Percentiles rank a stretch among this genome's conserved stretches.
Evolutionary conservation across 2,113 vertebrate genomes (phyloP).

Genomic region (Candoia aspera): DNA sequence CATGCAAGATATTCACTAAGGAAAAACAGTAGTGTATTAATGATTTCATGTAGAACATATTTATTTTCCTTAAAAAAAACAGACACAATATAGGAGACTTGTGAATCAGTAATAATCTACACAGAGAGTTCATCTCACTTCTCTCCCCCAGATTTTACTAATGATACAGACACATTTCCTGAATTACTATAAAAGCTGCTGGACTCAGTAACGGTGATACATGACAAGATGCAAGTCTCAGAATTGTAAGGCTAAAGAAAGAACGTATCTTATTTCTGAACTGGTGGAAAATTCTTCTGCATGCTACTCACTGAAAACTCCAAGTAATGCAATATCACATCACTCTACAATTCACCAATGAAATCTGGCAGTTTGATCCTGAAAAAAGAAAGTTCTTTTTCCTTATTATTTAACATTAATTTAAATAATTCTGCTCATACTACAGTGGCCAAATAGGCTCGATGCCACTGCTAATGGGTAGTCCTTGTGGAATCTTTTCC

Average conservation of each 20-base stretch:
- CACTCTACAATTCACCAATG: neutral
- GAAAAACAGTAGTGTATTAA: conserved; percentile 7
- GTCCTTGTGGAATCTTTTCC: neutral
- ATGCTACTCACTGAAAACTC: conserved; percentile 21
- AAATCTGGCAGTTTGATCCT: conserved; percentile 25
- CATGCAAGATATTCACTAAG: neutral
- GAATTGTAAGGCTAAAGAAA: conserved; percentile 27
- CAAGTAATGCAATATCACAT: neutral
- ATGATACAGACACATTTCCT: conserved; percentile 37
- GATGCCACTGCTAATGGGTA: neutral
- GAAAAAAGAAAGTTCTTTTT: conserved; percentile 21
- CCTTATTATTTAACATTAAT: neutral
- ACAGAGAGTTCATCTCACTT: conserved; percentile 44
- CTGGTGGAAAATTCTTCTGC: neutral
- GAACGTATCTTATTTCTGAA: neutral
- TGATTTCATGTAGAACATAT: conserved; percentile 20
- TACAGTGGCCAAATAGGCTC: neutral
- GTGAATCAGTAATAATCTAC: conserved; percentile 27
- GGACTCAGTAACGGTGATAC: conserved; percentile 29
- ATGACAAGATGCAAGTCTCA: conserved; percentile 15
- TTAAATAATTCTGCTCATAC: neutral
- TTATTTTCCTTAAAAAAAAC: conserved; percentile 36
- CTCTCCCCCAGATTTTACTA: conserved; percentile 42
- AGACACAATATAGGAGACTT: conserved; percentile 27
- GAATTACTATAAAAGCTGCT: conserved; percentile 23